Evolutionary conservation across 92 coral and sea anemone species (phyloP).

Genomic region (Epizoanthus scotinus): DNA sequence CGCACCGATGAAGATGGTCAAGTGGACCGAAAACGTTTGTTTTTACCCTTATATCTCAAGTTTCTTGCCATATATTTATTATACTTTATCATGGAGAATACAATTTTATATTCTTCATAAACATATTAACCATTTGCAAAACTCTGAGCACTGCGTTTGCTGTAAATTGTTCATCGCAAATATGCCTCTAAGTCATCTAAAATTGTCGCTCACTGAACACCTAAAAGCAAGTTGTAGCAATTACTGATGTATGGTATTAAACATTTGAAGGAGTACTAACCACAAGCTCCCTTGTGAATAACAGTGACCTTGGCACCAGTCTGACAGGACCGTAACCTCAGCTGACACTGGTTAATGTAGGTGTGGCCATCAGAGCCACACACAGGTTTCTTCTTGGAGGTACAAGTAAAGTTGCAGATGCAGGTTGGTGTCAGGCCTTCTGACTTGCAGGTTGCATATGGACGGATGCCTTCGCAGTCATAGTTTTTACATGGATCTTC

Average conservation of each 20-base stretch:
- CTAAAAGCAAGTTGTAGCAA: too few relatives aligned
- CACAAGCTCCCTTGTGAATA: slow-evolving; percentile 2
- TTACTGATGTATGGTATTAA: neutral
- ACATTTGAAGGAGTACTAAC: neutral
- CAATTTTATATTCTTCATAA: too few relatives aligned
- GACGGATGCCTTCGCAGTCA: slow-evolving; percentile 17
- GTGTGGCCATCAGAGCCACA: slow-evolving; percentile 1
- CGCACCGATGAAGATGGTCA: too few relatives aligned
- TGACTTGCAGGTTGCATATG: neutral
- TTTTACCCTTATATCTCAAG: too few relatives aligned
- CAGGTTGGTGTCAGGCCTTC: neutral
- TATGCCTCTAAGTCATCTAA: too few relatives aligned
- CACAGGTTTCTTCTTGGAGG: neutral
- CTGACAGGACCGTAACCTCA: neutral
- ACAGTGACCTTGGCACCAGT: neutral
- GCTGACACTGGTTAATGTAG: neutral
- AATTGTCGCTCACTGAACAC: too few relatives aligned
- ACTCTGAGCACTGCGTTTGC: too few relatives aligned
- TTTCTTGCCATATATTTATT: too few relatives aligned
- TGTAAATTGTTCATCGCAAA: too few relatives aligned
- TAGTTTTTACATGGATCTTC: slow-evolving; percentile 4
- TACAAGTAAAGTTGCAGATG: slow-evolving; percentile 3
- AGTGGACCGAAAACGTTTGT: too few relatives aligned
- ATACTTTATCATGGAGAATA: too few relatives aligned
- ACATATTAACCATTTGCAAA: too few relatives aligned